A percentile compares a stretch with the other conserved stretches of the same genome.
These are phyloP conservation scores for Ailuropoda melanoleuca DNA, from an alignment of 2,113 vertebrate genomes.

Conservation along the genomic window DNA sequence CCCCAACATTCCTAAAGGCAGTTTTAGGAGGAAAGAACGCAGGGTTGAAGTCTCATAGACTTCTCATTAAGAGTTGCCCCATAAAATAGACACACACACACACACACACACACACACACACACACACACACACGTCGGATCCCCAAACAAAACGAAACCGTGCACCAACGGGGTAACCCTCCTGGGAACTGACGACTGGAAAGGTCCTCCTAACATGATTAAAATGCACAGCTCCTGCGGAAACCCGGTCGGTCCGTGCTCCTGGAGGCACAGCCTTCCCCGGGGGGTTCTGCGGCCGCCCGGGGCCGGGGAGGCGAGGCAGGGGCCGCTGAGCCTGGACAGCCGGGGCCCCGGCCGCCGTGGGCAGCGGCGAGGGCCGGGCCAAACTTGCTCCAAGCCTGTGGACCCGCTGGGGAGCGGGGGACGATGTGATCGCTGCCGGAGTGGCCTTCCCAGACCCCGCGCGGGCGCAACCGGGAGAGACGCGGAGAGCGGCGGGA, in stretches of 20 bases:
- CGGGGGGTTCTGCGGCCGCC: neutral
- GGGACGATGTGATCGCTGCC: neutral
- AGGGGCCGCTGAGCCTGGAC: too few species aligned
- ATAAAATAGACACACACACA: neutral
- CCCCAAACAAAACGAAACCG: neutral
- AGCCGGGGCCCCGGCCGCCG: fast-evolving
- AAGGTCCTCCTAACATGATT: neutral
- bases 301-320: neutral
- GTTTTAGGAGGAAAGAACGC: neutral
- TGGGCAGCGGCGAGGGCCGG: neutral
- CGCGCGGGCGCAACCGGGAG: neutral
- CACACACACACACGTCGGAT: neutral
- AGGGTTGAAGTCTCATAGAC: neutral
- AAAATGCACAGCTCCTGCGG: neutral
- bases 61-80: neutral
- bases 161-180: neutral
- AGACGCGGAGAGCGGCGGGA: fast-evolving
- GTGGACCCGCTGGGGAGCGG: fast-evolving
- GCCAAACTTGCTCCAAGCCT: neutral
- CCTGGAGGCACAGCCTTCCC: neutral
- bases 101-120: neutral
- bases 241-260: neutral
- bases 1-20: neutral
- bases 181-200: neutral
- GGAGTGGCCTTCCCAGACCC: too few species aligned